A percentile compares a stretch with the other conserved stretches of the same genome.
phyloP scores from a whole-genome alignment of 92 coral and sea anemone species.

The Umimayanthus chanpuru region DNA sequence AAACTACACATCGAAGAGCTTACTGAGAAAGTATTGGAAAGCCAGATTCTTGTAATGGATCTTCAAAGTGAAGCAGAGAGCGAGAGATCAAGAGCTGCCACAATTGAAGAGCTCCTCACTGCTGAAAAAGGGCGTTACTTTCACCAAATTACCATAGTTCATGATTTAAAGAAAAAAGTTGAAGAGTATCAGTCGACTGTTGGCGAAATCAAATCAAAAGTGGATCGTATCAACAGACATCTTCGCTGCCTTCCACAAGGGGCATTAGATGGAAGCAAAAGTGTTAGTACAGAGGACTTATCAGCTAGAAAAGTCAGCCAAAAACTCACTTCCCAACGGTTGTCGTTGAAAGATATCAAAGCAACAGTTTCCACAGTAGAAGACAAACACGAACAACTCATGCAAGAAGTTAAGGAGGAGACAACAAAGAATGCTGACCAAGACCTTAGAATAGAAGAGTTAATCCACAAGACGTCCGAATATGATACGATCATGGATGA shows the following conservation, averaged over 20 bases:
- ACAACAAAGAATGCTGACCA: conserved; percentile 66
- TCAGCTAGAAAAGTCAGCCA: conserved; percentile 62
- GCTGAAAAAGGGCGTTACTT: conserved; percentile 69
- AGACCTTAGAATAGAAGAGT: conserved; percentile 70
- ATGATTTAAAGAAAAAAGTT: conserved; percentile 78
- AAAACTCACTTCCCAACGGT: conserved; percentile 62
- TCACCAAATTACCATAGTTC: conserved; percentile 64
- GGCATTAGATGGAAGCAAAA: conserved; percentile 50
- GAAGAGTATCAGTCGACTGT: conserved; percentile 81
- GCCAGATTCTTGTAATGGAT: conserved; percentile 75
- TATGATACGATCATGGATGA: conserved; percentile 72
- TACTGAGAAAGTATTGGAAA: conserved; percentile 77
- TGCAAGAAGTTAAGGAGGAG: conserved; percentile 66
- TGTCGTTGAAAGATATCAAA: conserved; percentile 70
- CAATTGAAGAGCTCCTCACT: conserved; percentile 76
- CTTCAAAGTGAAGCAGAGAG: conserved; percentile 78
- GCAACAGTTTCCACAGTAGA: conserved; percentile 74
- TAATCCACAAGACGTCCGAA: conserved; percentile 64
- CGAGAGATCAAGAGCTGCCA: conserved; percentile 73
- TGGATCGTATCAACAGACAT: conserved; percentile 77
- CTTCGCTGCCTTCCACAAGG: conserved; percentile 67
- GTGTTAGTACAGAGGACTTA: conserved; percentile 45
- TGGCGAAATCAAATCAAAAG: conserved; percentile 75
- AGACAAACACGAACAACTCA: conserved; percentile 66
- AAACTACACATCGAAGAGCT: conserved; percentile 74